These are phyloP conservation scores for Notarius lentiginosus DNA, from an alignment of 2,113 vertebrate genomes.

Conservation along the genomic window DNA sequence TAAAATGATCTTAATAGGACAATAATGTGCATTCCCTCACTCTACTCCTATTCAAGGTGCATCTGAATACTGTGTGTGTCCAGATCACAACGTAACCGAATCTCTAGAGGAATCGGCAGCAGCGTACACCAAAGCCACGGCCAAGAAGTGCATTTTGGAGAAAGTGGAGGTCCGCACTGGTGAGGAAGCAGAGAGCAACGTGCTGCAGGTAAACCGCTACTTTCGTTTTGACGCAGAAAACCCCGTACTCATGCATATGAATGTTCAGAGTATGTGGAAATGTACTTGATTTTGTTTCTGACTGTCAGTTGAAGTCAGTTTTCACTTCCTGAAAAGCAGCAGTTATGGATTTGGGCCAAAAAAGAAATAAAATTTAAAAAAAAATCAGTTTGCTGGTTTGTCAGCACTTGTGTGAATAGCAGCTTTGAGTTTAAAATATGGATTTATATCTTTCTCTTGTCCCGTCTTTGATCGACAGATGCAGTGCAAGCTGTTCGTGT, in stretches of 20 bases:
- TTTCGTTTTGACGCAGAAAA: neutral
- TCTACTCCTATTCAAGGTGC: conserved; percentile 1
- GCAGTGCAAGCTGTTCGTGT: conserved; percentile 98
- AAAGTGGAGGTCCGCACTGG: conserved; percentile 97
- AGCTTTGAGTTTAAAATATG: neutral
- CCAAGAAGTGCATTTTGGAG: conserved; percentile 91
- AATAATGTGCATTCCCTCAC: neutral
- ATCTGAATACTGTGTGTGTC: conserved; percentile 43
- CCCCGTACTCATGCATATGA: neutral
- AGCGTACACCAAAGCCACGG: conserved; percentile 97
- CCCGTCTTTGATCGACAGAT: conserved; percentile 73
- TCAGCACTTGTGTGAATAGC: neutral
- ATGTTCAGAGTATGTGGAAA: neutral
- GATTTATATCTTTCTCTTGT: neutral
- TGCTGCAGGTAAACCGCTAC: conserved; percentile 82
- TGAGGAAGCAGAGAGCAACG: conserved; percentile 96
- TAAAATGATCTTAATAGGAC: neutral
- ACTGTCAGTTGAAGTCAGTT: neutral
- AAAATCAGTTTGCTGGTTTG: neutral
- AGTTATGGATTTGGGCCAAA: neutral
- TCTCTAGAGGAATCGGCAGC: conserved; percentile 96
- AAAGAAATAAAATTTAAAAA: neutral
- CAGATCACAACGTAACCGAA: conserved; percentile 84
- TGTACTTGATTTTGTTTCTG: neutral
- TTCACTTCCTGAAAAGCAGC: neutral